phyloP scores from a whole-genome alignment of 2,888 invertebrate species.

The Zeuzera pyrina region DNA sequence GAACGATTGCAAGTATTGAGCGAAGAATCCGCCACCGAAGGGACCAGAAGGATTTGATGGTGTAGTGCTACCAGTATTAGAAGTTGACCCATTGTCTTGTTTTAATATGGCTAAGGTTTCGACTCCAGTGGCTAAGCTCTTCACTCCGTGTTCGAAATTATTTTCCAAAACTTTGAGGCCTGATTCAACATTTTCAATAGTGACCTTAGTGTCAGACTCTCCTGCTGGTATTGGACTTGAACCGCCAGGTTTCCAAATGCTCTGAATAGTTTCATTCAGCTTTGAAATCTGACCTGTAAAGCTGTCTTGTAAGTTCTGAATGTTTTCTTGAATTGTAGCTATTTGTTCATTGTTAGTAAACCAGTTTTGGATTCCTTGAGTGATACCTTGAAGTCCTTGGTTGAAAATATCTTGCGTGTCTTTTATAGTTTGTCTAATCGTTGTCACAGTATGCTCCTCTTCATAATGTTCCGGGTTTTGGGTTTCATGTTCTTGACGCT shows the following conservation, averaged over 20 bases:
- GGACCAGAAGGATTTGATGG: conserved; percentile 6
- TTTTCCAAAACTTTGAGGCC: conserved; percentile 31
- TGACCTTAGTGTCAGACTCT: conserved; percentile 18
- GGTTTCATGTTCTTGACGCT: conserved; percentile 56
- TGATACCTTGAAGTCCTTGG: conserved; percentile 33
- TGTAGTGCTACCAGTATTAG: conserved; percentile 10
- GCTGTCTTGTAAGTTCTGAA: conserved; percentile 34
- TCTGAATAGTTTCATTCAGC: conserved; percentile 38
- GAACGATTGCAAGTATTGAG: conserved; percentile 14
- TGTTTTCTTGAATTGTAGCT: conserved; percentile 32
- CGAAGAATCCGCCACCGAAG: conserved; percentile 4
- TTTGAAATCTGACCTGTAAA: conserved; percentile 41
- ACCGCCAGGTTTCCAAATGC: conserved; percentile 25
- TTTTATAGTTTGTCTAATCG: conserved; percentile 36
- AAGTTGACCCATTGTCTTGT: conserved; percentile 28
- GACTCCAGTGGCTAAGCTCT: conserved; percentile 39
- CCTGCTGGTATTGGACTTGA: conserved; percentile 13
- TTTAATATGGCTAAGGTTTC: conserved; percentile 31
- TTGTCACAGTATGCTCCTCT: conserved; percentile 27
- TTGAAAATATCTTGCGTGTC: conserved; percentile 30
- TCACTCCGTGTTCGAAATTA: conserved; percentile 39
- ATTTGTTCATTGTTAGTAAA: conserved; percentile 33
- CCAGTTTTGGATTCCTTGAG: conserved; percentile 38
- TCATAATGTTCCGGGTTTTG: conserved; percentile 47
- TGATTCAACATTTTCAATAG: conserved; percentile 26